Percentiles rank a stretch among this genome's conserved stretches.
These are phyloP conservation scores for Junonia oenone DNA, from an alignment of 2,888 invertebrate genomes.

Conservation along the genomic window DNA sequence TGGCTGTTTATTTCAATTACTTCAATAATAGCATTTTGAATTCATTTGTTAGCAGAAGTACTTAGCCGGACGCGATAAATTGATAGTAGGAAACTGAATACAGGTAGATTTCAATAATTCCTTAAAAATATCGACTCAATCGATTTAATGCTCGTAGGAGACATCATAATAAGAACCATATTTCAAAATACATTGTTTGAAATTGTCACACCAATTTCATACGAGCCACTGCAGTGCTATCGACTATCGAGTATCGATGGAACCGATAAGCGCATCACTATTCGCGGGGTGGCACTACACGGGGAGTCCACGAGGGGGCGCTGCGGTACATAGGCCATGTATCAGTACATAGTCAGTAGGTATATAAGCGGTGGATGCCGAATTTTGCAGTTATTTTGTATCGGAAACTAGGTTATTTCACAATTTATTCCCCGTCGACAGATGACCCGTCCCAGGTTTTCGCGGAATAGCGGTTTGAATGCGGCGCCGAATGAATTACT, in stretches of 20 bases:
- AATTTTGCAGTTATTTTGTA: slow-evolving; percentile 78
- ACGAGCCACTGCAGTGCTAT: slow-evolving; percentile 16
- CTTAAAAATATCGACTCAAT: too few relatives aligned
- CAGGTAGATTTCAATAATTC: too few relatives aligned
- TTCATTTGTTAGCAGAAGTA: too few relatives aligned
- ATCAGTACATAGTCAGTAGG: slow-evolving; percentile 64
- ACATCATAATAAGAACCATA: not conserved
- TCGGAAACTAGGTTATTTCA: slow-evolving; percentile 76
- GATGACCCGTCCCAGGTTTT: slow-evolving; percentile 31
- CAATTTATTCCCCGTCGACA: slow-evolving; percentile 56
- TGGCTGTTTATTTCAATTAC: too few relatives aligned
- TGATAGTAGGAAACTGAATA: too few relatives aligned
- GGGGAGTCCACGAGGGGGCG: slow-evolving; percentile 50
- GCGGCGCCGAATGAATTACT: slow-evolving; percentile 20
- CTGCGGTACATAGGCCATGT: slow-evolving; percentile 66
- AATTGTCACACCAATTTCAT: not conserved
- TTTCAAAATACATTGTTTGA: not conserved
- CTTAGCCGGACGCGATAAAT: too few relatives aligned
- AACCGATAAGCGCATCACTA: slow-evolving; percentile 43
- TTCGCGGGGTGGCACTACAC: slow-evolving; percentile 70
- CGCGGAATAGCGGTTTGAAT: slow-evolving; percentile 25
- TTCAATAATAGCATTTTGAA: too few relatives aligned
- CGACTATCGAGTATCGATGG: slow-evolving; percentile 58
- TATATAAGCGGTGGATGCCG: slow-evolving; percentile 65
- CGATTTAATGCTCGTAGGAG: not conserved